phyloP scores from a whole-genome alignment of 2,113 vertebrate species.

The Syngnathus typhle region DNA sequence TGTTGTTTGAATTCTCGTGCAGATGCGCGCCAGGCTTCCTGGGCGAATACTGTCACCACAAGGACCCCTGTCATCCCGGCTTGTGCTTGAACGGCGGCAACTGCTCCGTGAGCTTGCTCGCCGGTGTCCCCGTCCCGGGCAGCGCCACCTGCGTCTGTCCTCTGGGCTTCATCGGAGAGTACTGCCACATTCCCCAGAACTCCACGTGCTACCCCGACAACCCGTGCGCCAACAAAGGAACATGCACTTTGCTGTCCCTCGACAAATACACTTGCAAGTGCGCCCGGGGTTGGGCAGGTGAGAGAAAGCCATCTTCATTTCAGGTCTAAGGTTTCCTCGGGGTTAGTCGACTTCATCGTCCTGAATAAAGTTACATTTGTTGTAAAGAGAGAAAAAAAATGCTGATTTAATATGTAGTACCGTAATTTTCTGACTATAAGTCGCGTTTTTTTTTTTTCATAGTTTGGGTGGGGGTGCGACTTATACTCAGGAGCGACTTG shows the following conservation, averaged over 20 bases:
- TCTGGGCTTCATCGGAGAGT: slow-evolving; percentile 75
- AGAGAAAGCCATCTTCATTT: slow-evolving; percentile 4
- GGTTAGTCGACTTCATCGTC: neutral
- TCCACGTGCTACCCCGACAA: slow-evolving; percentile 81
- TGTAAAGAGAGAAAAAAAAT: no score
- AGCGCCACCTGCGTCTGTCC: slow-evolving; percentile 78
- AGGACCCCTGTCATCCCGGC: slow-evolving; percentile 79
- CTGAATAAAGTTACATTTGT: no score
- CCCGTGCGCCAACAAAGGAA: slow-evolving; percentile 79
- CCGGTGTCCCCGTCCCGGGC: slow-evolving; percentile 69
- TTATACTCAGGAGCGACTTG: no score
- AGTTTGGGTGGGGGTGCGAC: no score
- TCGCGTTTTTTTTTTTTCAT: no score
- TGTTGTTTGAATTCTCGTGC: slow-evolving; percentile 43
- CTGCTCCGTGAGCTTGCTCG: slow-evolving; percentile 69
- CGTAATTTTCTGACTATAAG: no score
- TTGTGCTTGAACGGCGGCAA: slow-evolving; percentile 84
- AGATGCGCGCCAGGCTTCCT: slow-evolving; percentile 84
- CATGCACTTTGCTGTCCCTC: slow-evolving; percentile 73
- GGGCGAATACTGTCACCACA: slow-evolving; percentile 88
- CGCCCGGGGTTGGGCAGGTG: slow-evolving; percentile 82
- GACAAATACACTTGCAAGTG: slow-evolving; percentile 80
- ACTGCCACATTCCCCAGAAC: slow-evolving; percentile 77
- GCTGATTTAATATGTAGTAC: no score
- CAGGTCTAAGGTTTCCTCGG: neutral